Conservation (phyloP, 2,113 vertebrate species). For the Chascanopsetta lugubris region DNA sequence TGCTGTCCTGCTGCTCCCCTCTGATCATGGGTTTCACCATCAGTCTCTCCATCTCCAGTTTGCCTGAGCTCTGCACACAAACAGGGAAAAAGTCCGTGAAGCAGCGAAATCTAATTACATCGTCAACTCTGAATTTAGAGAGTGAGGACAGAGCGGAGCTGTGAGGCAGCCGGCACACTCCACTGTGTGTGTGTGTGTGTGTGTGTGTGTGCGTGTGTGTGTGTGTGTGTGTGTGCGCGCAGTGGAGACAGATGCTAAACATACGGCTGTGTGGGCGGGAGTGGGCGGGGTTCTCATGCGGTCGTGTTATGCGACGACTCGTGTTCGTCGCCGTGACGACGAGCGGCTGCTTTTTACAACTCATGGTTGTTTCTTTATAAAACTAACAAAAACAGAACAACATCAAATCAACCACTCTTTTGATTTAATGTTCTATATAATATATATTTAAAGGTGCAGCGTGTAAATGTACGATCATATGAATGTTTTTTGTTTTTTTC, state of each 20-base stretch:
- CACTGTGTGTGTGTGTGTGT: not conserved
- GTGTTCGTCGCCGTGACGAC: not conserved
- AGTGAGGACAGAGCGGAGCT: not conserved
- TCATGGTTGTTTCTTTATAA: not conserved
- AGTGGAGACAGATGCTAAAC: not conserved
- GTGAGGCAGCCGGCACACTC: not conserved
- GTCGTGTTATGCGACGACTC: not conserved
- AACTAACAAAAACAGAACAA: not conserved
- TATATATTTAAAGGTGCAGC: too few relatives aligned
- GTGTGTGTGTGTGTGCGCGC: not conserved
- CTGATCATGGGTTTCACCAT: conserved; percentile 94
- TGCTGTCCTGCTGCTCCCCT: conserved; percentile 89
- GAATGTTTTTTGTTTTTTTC: too few relatives aligned
- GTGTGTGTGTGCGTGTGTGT: not conserved
- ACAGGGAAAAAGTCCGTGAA: not conserved
- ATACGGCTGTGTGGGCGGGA: not conserved
- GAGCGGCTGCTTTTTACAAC: not conserved
- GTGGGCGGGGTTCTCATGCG: not conserved
- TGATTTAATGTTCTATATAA: too few relatives aligned
- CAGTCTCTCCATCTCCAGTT: conserved; percentile 91
- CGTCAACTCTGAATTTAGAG: not conserved
- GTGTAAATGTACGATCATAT: too few relatives aligned
- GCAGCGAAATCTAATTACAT: not conserved
- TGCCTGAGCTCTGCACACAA: conserved; percentile 86
- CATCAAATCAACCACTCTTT: too few relatives aligned